Conservation (phyloP, 2,113 vertebrate species). For the Isurus oxyrinchus region DNA sequence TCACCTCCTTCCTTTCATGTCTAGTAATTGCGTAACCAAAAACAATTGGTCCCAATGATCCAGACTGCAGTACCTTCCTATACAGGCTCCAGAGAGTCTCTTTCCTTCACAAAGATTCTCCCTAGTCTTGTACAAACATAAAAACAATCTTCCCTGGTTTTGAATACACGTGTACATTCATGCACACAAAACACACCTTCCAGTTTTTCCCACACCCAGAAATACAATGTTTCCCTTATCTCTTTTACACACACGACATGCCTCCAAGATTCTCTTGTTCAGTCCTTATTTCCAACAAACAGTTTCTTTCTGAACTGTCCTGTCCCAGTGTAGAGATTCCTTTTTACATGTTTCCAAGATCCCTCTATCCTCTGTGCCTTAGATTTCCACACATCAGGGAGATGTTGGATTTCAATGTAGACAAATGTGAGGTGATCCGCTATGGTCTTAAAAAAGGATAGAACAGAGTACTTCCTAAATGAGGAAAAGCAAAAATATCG, state of each 20-base stretch:
- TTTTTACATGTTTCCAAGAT: not conserved
- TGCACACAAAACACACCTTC: not conserved
- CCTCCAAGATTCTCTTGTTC: not conserved
- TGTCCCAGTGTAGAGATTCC: not conserved
- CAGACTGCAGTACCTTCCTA: not conserved
- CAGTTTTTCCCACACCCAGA: not conserved
- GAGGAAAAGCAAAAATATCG: not conserved
- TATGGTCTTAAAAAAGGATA: not conserved
- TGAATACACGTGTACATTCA: not conserved
- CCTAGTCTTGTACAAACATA: not conserved
- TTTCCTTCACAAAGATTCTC: not conserved
- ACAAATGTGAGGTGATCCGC: not conserved
- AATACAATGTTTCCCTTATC: not conserved
- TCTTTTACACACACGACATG: not conserved
- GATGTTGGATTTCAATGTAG: not conserved
- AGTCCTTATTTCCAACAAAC: not conserved
- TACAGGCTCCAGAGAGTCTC: not conserved
- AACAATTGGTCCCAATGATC: not conserved
- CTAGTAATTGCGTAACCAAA: not conserved
- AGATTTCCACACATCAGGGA: not conserved
- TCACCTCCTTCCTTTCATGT: constrained; percentile 2
- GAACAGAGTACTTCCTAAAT: not conserved
- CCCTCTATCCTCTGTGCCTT: not conserved
- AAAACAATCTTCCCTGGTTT: not conserved
- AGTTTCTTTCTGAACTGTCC: not conserved